phyloP scores from a whole-genome alignment of 1,140 invertebrate genomes.

The Lepidurus couesii region DNA sequence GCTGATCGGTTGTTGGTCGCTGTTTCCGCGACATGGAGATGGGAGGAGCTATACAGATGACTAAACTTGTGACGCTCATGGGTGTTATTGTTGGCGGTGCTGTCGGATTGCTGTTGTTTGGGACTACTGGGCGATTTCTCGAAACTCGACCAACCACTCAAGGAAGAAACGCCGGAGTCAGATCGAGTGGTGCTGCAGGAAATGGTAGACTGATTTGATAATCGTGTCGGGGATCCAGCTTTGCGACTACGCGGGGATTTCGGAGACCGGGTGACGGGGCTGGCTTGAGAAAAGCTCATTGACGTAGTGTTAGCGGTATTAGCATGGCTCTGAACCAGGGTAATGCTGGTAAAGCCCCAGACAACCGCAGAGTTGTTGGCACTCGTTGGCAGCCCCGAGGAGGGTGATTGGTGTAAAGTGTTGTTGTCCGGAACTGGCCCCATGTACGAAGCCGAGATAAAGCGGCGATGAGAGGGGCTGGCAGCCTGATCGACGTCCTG shows the following conservation, averaged over 20 bases:
- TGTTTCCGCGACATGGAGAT: not conserved
- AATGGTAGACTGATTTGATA: not conserved
- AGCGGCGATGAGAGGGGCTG: not conserved
- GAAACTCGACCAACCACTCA: slow-evolving; percentile 75
- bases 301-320: not conserved
- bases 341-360: not conserved
- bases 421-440: not conserved
- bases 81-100: slow-evolving; percentile 31
- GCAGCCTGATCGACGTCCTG: not conserved
- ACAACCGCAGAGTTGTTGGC: not conserved
- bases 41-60: slow-evolving; percentile 3
- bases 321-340: not conserved
- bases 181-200: slow-evolving; percentile 51
- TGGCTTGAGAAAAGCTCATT: not conserved
- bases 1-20: not conserved
- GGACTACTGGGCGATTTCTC: slow-evolving; percentile 67
- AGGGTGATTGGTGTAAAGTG: not conserved
- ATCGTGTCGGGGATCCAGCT: not conserved
- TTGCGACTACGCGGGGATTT: not conserved
- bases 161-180: slow-evolving; percentile 75
- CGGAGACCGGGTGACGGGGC: not conserved
- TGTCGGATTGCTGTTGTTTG: slow-evolving; percentile 35
- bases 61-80: slow-evolving; percentile 40
- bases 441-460: not conserved
- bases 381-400: not conserved